Percentiles rank a stretch among this genome's conserved stretches.
Conservation (phyloP, 2,888 invertebrate species). For the Branchellion lobata region DNA sequence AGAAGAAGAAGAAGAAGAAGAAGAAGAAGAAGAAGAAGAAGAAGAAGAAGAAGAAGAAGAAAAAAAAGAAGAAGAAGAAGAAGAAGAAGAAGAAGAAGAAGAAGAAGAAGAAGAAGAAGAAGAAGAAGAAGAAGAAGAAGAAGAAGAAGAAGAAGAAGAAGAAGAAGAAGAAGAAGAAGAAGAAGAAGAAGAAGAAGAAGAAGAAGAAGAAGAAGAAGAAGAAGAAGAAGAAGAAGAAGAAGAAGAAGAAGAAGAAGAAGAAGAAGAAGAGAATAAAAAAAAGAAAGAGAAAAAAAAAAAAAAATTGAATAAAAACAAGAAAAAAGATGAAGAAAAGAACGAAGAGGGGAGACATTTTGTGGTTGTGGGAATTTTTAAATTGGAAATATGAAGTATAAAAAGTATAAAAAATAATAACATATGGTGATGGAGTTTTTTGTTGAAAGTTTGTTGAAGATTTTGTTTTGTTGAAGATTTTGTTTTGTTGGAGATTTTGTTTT, state of each 20-base stretch:
- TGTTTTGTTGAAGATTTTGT: too few species aligned
- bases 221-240: conserved; percentile 67
- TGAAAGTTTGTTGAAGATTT: too few species aligned
- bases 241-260: conserved; percentile 71
- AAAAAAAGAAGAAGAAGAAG: conserved; percentile 77
- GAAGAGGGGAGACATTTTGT: conserved; percentile 77
- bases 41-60: conserved; percentile 60
- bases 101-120: conserved; percentile 73
- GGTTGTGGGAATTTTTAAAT: too few species aligned
- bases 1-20: conserved; percentile 63
- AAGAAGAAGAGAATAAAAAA: too few species aligned
- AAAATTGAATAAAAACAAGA: conserved; percentile 57
- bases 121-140: conserved; percentile 68
- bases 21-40: conserved; percentile 76
- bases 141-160: conserved; percentile 70
- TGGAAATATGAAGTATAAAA: too few species aligned
- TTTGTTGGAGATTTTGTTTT: too few species aligned
- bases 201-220: conserved; percentile 71
- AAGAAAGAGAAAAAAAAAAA: too few species aligned
- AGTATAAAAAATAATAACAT: too few species aligned
- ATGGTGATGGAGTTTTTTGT: too few species aligned
- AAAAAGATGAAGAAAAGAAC: conserved; percentile 77
- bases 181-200: conserved; percentile 68
- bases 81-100: conserved; percentile 64
- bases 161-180: conserved; percentile 69